Conservation (phyloP, 2,888 invertebrate species). For the Gymnoscelis rufifasciata region DNA sequence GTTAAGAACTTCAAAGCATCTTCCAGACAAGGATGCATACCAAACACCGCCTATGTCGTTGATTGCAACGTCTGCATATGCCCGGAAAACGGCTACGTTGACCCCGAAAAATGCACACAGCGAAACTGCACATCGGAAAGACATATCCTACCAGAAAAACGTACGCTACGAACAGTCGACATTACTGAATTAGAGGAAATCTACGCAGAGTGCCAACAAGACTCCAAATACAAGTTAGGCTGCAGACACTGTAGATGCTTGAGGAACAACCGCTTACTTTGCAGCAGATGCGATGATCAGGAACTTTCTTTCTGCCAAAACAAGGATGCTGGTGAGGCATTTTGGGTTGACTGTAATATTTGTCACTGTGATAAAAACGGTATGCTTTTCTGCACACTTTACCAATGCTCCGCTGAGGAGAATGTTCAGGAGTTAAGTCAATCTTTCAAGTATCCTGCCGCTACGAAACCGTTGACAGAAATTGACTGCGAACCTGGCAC, state of each 20-base stretch:
- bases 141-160: not conserved
- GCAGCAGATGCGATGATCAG: constrained; percentile 51
- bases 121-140: constrained; percentile 34
- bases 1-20: constrained; percentile 28
- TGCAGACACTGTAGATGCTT: constrained; percentile 75
- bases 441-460: constrained; percentile 9
- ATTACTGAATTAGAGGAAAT: constrained; percentile 35
- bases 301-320: constrained; percentile 28
- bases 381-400: constrained; percentile 61
- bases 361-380: constrained; percentile 70
- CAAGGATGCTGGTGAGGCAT: constrained; percentile 45
- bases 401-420: constrained; percentile 40
- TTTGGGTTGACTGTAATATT: constrained; percentile 71
- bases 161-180: constrained; percentile 4
- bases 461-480: constrained; percentile 32
- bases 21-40: constrained; percentile 38
- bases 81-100: constrained; percentile 40
- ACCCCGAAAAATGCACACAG: constrained; percentile 48
- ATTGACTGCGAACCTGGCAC: constrained; percentile 46
- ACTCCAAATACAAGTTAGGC: constrained; percentile 63
- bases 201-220: constrained; percentile 56
- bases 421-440: constrained; percentile 12
- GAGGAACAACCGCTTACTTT: constrained; percentile 64
- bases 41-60: constrained; percentile 49
- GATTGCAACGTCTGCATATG: constrained; percentile 64